These are phyloP conservation scores for Bacillus rossius DNA, from an alignment of 1,140 invertebrate genomes.

Conservation along the genomic window DNA sequence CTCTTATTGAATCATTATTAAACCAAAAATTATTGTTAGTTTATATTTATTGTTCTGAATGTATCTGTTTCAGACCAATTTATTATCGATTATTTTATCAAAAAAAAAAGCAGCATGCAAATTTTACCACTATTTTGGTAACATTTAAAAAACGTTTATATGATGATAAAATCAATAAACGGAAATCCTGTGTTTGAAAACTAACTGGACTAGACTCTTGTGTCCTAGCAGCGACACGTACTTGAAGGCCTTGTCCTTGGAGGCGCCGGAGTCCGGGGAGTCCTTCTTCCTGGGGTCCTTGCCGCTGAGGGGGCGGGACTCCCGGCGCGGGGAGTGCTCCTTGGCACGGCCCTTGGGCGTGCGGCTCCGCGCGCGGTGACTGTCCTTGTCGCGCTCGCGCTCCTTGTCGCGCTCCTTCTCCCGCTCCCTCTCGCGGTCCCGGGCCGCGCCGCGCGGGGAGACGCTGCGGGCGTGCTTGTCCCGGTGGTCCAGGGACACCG, in stretches of 20 bases:
- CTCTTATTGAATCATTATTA: too few species aligned
- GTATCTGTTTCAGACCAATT: too few species aligned
- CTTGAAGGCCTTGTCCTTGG: constrained; percentile 16
- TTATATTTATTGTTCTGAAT: background rate
- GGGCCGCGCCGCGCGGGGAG: constrained; percentile 20
- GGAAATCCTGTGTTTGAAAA: too few species aligned
- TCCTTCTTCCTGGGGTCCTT: constrained; percentile 19
- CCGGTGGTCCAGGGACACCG: constrained; percentile 21
- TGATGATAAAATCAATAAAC: too few species aligned
- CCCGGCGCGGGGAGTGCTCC: constrained; percentile 33
- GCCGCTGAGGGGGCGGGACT: constrained; percentile 17
- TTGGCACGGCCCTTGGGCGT: constrained; percentile 34
- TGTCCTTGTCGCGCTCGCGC: constrained; percentile 31
- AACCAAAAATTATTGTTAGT: background rate
- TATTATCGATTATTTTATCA: too few species aligned
- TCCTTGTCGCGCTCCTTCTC: constrained; percentile 29
- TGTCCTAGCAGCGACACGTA: too few species aligned
- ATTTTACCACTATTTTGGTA: too few species aligned
- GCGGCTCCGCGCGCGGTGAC: constrained; percentile 34
- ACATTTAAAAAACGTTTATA: too few species aligned
- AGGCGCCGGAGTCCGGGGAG: constrained; percentile 17
- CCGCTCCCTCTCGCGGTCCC: constrained; percentile 26
- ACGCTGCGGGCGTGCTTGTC: constrained; percentile 21
- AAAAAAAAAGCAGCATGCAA: too few species aligned
- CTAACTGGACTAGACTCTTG: too few species aligned